Conservation (phyloP, 2,888 invertebrate species). For the Amphipyra berbera region DNA sequence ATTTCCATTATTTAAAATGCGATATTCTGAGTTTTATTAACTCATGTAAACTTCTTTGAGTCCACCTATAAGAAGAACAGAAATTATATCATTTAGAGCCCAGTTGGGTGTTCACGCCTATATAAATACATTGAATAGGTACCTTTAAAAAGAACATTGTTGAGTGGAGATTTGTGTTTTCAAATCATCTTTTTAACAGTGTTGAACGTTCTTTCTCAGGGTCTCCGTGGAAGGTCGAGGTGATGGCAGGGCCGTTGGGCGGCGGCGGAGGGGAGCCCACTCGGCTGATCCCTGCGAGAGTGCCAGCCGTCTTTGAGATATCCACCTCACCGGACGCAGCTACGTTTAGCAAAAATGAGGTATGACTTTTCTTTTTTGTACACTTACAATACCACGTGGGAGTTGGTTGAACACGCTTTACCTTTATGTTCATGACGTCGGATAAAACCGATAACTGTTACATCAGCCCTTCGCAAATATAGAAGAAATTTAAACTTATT, state of each 20-base stretch:
- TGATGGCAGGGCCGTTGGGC: conserved; percentile 93
- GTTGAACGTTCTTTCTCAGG: conserved; percentile 86
- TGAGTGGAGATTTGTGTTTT: not conserved
- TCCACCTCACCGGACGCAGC: conserved; percentile 90
- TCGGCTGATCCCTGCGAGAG: conserved; percentile 96
- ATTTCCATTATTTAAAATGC: too few species aligned
- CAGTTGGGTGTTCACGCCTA: too few species aligned
- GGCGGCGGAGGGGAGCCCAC: conserved; percentile 96
- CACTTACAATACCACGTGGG: too few species aligned
- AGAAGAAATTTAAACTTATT: too few species aligned
- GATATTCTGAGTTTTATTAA: too few species aligned
- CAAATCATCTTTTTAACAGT: not conserved
- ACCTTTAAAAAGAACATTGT: not conserved
- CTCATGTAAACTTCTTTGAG: too few species aligned
- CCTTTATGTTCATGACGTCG: too few species aligned
- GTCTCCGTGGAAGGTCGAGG: conserved; percentile 98
- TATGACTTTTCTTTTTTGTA: conserved; percentile 41
- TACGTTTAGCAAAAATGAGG: conserved; percentile 85
- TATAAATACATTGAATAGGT: not conserved
- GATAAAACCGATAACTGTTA: too few species aligned
- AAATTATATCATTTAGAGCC: too few species aligned
- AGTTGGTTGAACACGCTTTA: too few species aligned
- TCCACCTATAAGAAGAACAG: too few species aligned
- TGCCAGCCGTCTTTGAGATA: conserved; percentile 97
- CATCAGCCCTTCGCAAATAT: too few species aligned